Base-by-base conservation (phyloP, 2,113 vertebrate species). In the Prochilodus magdalenae region DNA sequence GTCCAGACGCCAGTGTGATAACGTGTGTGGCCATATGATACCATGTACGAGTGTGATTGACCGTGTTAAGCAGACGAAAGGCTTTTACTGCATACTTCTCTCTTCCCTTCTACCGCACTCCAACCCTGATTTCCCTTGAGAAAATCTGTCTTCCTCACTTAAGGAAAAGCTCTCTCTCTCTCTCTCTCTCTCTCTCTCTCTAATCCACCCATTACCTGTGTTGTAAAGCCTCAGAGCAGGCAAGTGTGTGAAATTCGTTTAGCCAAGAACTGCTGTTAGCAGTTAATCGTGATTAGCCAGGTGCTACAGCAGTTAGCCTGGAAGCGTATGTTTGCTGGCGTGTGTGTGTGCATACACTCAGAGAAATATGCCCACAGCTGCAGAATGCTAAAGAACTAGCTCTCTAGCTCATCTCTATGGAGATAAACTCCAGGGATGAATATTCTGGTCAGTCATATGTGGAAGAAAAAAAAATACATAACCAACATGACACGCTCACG, bases 131-230 rank as follows among this genome's bases (percentile, higher is more conserved):
- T 85, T 82, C 84, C 79, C 88, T 89, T 79, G 89, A 86, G 90
- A 86, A 84, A 88, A 89, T 89, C 89, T 91, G 89, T 93, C 91
- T 94, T 90, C 88, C 90, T 90, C 87, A 85, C 87, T 91, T 89
- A 89, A 92, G 92, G 90, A 89, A 72, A 63, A 27, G 29, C 40
- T 10, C 40, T 49, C 72, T 33, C 75, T 44, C 63, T 36, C 36
- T 49, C 29, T 65, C 30, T 57, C 27, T 49, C 65, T 71, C 36
- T 29, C 18, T 73, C 71, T 73, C 40, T 60, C 40, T 62, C 2
- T 49, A 51, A 51, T 51, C 49, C 30, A 30, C 30, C 40, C 30
- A 49, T 53, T 65, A 33, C 65, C 15, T 71, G 89, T 90, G 92
- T 88, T 91, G 85, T 86, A 88, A 84, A 81, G 81, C 71, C 86